Evolutionary conservation across 2,797 vertebrate genomes (phyloP).

Genomic region (Rhinoraja longicauda): DNA sequence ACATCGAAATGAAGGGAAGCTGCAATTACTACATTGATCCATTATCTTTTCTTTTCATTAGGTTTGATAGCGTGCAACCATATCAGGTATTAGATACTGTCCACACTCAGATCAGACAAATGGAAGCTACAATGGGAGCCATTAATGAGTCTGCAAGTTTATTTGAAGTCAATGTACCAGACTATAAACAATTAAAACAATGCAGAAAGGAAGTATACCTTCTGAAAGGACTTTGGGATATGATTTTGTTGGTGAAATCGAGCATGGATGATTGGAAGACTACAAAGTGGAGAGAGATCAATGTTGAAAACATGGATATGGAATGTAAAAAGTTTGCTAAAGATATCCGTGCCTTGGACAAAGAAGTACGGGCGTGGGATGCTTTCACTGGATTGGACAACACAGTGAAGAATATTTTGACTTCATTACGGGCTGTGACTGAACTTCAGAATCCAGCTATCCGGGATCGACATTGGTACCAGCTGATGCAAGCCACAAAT

Average conservation of each 20-base stretch:
- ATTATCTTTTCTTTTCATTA: slow-evolving; percentile 49
- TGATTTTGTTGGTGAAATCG: slow-evolving; percentile 67
- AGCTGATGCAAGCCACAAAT: slow-evolving; percentile 77
- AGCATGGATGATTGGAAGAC: slow-evolving; percentile 74
- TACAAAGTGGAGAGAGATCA: slow-evolving; percentile 76
- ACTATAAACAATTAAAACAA: slow-evolving; percentile 80
- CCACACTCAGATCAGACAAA: slow-evolving; percentile 70
- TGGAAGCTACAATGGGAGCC: slow-evolving; percentile 74
- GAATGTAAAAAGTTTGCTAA: slow-evolving; percentile 80
- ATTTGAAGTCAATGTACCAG: slow-evolving; percentile 81
- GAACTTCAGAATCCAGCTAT: slow-evolving; percentile 87
- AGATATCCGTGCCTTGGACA: slow-evolving; percentile 74
- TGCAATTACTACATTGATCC: neutral
- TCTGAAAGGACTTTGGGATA: slow-evolving; percentile 91
- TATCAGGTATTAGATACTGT: slow-evolving; percentile 71
- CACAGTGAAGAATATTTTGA: slow-evolving; percentile 74
- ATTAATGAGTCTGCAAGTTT: slow-evolving; percentile 73
- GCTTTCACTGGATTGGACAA: slow-evolving; percentile 77
- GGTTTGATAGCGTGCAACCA: slow-evolving; percentile 71
- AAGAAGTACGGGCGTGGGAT: slow-evolving; percentile 81
- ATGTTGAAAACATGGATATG: slow-evolving; percentile 83
- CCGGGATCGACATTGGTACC: slow-evolving; percentile 80
- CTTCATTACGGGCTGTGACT: slow-evolving; percentile 74
- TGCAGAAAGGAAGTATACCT: slow-evolving; percentile 78
- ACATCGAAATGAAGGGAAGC: neutral